Conservation (phyloP, 2,113 vertebrate species). For the Sardina pilchardus region DNA sequence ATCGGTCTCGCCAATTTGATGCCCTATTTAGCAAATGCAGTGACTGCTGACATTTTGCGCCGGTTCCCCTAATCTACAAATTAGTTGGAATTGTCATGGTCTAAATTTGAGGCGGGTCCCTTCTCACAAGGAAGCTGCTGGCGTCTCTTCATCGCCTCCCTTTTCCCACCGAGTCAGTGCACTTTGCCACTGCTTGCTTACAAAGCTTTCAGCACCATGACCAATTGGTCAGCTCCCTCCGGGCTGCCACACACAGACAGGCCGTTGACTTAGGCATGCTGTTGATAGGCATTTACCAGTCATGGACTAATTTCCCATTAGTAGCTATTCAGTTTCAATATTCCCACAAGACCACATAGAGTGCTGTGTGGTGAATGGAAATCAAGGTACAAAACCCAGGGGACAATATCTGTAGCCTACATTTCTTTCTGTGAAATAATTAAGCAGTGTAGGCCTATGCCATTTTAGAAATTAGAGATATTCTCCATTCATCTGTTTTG, state of each 20-base stretch:
- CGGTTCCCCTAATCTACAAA: slow-evolving; percentile 85
- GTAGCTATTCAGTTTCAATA: slow-evolving; percentile 69
- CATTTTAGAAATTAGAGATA: background rate
- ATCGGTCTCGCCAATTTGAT: slow-evolving; percentile 89
- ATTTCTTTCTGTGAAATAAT: background rate
- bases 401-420: background rate
- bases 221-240: slow-evolving; percentile 76
- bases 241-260: slow-evolving; percentile 69
- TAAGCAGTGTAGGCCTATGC: background rate
- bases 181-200: slow-evolving; percentile 68
- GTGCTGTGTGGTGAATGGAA: slow-evolving; percentile 44
- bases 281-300: slow-evolving; percentile 78
- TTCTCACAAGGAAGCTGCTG: slow-evolving; percentile 75
- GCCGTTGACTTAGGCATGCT: slow-evolving; percentile 60
- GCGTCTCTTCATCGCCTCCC: slow-evolving; percentile 72
- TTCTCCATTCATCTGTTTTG: background rate
- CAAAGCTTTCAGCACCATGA: slow-evolving; percentile 78
- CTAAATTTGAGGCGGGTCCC: slow-evolving; percentile 80
- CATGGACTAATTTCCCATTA: slow-evolving; percentile 80
- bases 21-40: slow-evolving; percentile 84
- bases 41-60: slow-evolving; percentile 86
- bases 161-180: slow-evolving; percentile 82
- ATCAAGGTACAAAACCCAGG: background rate
- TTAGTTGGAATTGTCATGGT: slow-evolving; percentile 89
- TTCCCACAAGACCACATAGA: slow-evolving; percentile 79